These are phyloP conservation scores for Heliconius charithonia DNA, from an alignment of 2,888 invertebrate genomes.

Conservation along the genomic window DNA sequence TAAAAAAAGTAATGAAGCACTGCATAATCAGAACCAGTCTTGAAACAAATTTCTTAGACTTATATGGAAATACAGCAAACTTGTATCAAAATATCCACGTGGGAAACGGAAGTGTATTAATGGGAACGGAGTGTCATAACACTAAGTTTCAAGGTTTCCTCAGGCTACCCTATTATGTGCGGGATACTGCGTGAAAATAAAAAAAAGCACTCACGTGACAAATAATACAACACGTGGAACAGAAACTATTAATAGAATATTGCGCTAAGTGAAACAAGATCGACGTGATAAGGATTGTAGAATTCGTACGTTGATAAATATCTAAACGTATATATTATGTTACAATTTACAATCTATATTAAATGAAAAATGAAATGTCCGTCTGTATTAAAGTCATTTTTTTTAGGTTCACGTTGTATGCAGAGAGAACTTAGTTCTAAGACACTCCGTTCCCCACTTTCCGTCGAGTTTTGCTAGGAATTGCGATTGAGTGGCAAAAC, in stretches of 20 bases:
- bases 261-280: constrained; percentile 6
- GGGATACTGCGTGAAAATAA: no score
- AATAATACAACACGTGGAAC: constrained; percentile 7
- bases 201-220: background rate
- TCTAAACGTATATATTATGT: background rate
- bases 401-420: no score
- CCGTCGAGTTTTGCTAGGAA: no score
- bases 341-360: no score
- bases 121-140: no score
- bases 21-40: constrained; percentile 13
- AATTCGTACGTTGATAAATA: background rate
- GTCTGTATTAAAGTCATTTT: no score
- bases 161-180: no score
- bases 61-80: constrained; percentile 18
- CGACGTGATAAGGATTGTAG: background rate
- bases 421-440: no score
- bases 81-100: background rate
- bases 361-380: no score
- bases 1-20: constrained; percentile 2
- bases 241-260: constrained; percentile 15
- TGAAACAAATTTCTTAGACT: constrained; percentile 13
- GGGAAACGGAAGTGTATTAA: background rate
- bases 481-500: no score
- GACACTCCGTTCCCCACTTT: no score
- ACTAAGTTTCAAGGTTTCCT: no score